These are phyloP conservation scores for Sisor rabdophorus DNA, from an alignment of 2,113 vertebrate genomes.

Conservation along the genomic window DNA sequence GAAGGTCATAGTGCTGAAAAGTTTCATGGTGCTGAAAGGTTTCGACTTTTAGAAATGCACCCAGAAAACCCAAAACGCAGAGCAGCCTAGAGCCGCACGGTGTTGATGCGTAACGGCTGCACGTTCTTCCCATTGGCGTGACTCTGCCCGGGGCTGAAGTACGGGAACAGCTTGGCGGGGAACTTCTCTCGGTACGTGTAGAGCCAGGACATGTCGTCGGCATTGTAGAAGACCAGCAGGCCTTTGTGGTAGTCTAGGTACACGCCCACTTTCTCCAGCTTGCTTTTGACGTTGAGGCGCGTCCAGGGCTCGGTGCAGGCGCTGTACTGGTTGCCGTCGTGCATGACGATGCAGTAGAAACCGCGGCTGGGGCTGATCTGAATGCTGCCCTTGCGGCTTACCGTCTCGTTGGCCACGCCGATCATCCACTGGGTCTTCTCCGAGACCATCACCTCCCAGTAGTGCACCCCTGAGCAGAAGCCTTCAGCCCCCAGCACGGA, in stretches of 20 bases:
- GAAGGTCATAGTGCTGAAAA: slow-evolving; percentile 1
- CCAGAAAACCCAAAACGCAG: slow-evolving; percentile 14
- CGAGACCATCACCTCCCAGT: slow-evolving; percentile 97
- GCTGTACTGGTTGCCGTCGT: slow-evolving; percentile 97
- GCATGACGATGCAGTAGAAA: slow-evolving; percentile 99
- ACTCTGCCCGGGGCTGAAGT: slow-evolving; percentile 96
- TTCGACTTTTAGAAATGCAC: not conserved
- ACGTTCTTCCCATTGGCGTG: slow-evolving; percentile 97
- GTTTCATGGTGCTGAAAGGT: not conserved
- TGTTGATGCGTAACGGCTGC: slow-evolving; percentile 93
- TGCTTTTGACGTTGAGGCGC: slow-evolving; percentile 91
- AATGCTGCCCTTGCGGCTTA: slow-evolving; percentile 94
- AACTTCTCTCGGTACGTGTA: slow-evolving; percentile 95
- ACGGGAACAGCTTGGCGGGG: slow-evolving; percentile 85
- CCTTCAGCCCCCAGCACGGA: slow-evolving; percentile 89
- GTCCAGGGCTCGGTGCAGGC: slow-evolving; percentile 99
- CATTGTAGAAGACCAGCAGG: slow-evolving; percentile 96
- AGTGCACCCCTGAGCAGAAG: slow-evolving; percentile 83
- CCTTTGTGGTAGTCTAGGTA: slow-evolving; percentile 94
- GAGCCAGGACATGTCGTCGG: slow-evolving; percentile 98
- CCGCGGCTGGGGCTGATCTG: slow-evolving; percentile 93
- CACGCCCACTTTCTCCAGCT: slow-evolving; percentile 95
- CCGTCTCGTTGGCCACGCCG: slow-evolving; percentile 86
- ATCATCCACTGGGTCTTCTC: slow-evolving; percentile 99
- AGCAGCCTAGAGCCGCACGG: slow-evolving; percentile 79